Conservation (phyloP, 2,888 invertebrate genomes). For the Nephrotoma appendiculata region DNA sequence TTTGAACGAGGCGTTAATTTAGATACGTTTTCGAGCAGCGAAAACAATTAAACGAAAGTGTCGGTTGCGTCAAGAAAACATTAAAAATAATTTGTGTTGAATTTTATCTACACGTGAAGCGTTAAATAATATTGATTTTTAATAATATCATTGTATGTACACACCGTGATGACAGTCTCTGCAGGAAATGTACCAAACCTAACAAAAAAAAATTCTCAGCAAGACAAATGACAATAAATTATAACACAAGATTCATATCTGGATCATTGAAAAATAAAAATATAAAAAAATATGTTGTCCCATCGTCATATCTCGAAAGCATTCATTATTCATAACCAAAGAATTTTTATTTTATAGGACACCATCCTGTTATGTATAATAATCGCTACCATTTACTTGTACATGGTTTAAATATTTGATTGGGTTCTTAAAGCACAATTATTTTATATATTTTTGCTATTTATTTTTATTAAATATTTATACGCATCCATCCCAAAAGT, state of each 20-base stretch:
- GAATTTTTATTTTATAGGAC: background rate
- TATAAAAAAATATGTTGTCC: background rate
- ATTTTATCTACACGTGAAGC: too few relatives aligned
- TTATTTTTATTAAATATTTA: background rate
- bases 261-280: background rate
- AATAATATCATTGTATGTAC: background rate
- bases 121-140: background rate
- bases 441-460: background rate
- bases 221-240: background rate
- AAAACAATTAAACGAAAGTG: too few relatives aligned
- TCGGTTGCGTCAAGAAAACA: too few relatives aligned
- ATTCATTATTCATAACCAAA: background rate
- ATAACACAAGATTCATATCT: background rate
- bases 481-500: background rate
- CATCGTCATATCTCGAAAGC: background rate
- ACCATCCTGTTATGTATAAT: background rate
- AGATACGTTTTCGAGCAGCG: too few relatives aligned
- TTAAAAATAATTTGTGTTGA: too few relatives aligned
- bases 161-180: background rate
- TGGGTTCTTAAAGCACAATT: background rate
- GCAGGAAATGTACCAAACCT: background rate
- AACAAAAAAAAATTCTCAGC: background rate
- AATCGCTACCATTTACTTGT: background rate
- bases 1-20: too few relatives aligned
- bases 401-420: background rate